Evolutionary conservation across 2,113 vertebrate species (phyloP), one percentile per base, ranked within the genome.

Genomic region (Gambusia affinis): DNA sequence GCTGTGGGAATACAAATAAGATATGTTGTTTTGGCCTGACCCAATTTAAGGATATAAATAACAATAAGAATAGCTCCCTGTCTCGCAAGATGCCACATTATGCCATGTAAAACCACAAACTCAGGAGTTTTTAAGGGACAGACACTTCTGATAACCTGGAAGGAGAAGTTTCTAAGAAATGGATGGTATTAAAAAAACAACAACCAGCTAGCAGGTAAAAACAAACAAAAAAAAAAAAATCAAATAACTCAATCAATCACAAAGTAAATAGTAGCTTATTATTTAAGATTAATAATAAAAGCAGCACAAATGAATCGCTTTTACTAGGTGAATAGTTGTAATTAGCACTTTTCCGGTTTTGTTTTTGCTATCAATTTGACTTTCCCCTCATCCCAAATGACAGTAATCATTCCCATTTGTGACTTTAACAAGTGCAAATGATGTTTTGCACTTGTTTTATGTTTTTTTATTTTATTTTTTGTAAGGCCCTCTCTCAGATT

Each of bases 41-140:
- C 90, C 89, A 91, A 89, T 91, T 93, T 87, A 67, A 62, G 76
- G 81, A 91, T 89, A 92, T 88, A 91, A 94, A 93, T 92, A 93
- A 92, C 85, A 88, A 87, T 85, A 89, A 87, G 84, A 88, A 85
- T 30, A 83, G 81, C 75, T 85, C 81, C 79, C 72, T 78, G 73
- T 67, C 75, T 83, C 35, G 61, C 70, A 73, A 42, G 69, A 82
- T 6, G 60, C 72, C 61, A 24, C 60, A 83, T 79, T 83, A 78
- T 82, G 83, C 67, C 66, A 35, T 51, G 70, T 64, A 79, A 84
- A 79, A 85, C 78, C 83, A 76, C 29, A 78, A 78, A 73, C 63
- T 71, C 83, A 80, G 84, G 86, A 87, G 86, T 83, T 79, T 83
- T 57, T n/a, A 57, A 57, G 51, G 51, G 8, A 57, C 60, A 47